Evolutionary conservation across 2,797 vertebrate genomes (phyloP).

Genomic region (Clamator glandarius): DNA sequence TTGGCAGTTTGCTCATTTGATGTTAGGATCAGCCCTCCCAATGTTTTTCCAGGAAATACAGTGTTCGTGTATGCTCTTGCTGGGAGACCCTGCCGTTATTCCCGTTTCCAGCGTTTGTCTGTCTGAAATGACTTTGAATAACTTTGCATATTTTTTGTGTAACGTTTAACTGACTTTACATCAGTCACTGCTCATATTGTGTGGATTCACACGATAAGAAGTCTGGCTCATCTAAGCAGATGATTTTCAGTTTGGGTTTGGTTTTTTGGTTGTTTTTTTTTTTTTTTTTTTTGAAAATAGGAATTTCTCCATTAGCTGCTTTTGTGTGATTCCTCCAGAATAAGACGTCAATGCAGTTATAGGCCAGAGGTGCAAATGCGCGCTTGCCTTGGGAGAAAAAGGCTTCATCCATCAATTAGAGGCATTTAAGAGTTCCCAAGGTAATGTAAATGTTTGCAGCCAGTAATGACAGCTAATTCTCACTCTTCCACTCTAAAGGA

Average conservation of each 20-base stretch:
- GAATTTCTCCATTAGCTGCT: conserved; percentile 15
- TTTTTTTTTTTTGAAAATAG: not conserved
- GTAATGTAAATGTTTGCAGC: conserved; percentile 21
- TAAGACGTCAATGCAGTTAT: conserved; percentile 12
- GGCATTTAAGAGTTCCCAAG: conserved; percentile 23
- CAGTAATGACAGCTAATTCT: not conserved
- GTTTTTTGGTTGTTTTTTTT: too few relatives aligned
- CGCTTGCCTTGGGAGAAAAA: conserved; percentile 38
- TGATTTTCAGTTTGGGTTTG: not conserved
- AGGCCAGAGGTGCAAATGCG: conserved; percentile 21
- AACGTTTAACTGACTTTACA: not conserved
- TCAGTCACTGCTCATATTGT: not conserved
- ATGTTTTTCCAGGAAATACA: not conserved
- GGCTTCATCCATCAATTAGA: conserved; percentile 28
- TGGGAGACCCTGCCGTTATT: not conserved
- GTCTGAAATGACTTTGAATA: not conserved
- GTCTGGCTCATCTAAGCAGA: not conserved
- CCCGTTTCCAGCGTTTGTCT: not conserved
- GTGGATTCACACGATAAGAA: conserved; percentile 1
- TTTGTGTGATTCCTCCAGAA: not conserved
- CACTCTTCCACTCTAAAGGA: not conserved
- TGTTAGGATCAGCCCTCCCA: not conserved
- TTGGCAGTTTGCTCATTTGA: not conserved
- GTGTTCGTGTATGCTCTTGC: not conserved
- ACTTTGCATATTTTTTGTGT: conserved; percentile 4